Percentiles rank a stretch among this genome's conserved stretches.
Evolutionary conservation across 2,888 invertebrate species (phyloP).

Genomic region (Agriopis aurantiaria): DNA sequence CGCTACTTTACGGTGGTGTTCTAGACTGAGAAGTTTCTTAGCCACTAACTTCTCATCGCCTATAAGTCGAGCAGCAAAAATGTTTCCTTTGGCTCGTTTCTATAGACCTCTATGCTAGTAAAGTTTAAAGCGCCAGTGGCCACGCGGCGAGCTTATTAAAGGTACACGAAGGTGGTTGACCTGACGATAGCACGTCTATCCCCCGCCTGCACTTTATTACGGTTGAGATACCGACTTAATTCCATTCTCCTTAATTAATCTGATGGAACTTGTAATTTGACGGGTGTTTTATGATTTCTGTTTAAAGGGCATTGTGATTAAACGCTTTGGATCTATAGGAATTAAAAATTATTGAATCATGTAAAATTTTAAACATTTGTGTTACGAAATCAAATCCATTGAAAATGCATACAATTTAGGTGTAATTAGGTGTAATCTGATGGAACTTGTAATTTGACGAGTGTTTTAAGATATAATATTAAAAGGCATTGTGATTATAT

Average conservation of each 20-base stretch:
- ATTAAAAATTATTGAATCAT: neutral
- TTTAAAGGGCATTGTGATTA: slow-evolving; percentile 5
- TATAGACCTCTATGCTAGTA: neutral
- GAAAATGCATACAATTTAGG: no score
- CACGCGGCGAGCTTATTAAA: slow-evolving; percentile 21
- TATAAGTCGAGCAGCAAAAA: neutral
- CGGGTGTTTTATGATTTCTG: slow-evolving; percentile 31
- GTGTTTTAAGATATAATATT: slow-evolving; percentile 30
- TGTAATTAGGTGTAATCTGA: slow-evolving; percentile 22
- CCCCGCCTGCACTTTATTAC: slow-evolving; percentile 32
- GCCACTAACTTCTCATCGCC: no score
- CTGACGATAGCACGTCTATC: slow-evolving; percentile 37
- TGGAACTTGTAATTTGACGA: slow-evolving; percentile 25
- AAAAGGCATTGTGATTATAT: slow-evolving; percentile 1
- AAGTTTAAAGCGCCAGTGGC: slow-evolving; percentile 25
- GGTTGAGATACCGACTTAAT: slow-evolving; percentile 17
- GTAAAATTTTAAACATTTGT: no score
- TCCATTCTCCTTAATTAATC: slow-evolving; percentile 25
- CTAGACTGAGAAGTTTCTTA: no score
- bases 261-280: slow-evolving; percentile 26
- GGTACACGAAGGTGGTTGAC: slow-evolving; percentile 38
- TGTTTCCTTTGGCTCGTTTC: slow-evolving; percentile 21
- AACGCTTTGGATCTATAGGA: slow-evolving; percentile 4
- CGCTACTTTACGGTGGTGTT: no score
- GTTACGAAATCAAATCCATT: no score